Evolutionary conservation across 2,113 vertebrate genomes (phyloP).

Genomic region (Lophochroa leadbeateri): DNA sequence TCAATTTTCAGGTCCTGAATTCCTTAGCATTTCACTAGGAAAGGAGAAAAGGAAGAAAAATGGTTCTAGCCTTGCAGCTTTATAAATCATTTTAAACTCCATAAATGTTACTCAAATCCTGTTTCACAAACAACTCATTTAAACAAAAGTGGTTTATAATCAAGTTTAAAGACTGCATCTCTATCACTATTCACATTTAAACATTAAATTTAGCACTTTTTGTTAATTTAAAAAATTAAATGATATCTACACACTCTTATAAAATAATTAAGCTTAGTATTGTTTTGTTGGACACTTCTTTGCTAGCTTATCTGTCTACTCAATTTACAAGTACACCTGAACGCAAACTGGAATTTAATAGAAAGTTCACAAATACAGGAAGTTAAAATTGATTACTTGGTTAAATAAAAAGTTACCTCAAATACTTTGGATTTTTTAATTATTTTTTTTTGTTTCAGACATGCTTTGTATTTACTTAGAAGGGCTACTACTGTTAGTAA

Average conservation of each 20-base stretch:
- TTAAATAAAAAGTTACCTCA: neutral
- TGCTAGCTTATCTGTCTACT: neutral
- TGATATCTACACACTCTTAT: rapidly evolving
- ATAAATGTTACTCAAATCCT: neutral
- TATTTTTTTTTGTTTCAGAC: neutral
- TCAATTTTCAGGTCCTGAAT: neutral
- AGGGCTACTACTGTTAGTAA: neutral
- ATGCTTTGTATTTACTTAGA: neutral
- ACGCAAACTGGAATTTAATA: neutral
- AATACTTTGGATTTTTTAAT: neutral
- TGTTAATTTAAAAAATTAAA: neutral
- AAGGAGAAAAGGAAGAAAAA: neutral
- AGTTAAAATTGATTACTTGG: neutral
- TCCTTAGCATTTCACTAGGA: neutral
- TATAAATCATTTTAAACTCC: neutral
- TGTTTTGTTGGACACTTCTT: neutral
- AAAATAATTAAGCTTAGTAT: neutral
- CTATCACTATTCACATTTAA: neutral
- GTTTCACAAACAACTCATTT: neutral
- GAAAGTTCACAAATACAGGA: neutral
- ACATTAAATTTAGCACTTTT: neutral
- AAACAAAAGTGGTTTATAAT: neutral
- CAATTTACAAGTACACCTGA: neutral
- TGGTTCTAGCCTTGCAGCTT: neutral
- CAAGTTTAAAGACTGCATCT: neutral